Evolutionary conservation across 2,888 invertebrate species (phyloP), one percentile per base, ranked within the genome.

Genomic region (Agrilus cyanescens): DNA sequence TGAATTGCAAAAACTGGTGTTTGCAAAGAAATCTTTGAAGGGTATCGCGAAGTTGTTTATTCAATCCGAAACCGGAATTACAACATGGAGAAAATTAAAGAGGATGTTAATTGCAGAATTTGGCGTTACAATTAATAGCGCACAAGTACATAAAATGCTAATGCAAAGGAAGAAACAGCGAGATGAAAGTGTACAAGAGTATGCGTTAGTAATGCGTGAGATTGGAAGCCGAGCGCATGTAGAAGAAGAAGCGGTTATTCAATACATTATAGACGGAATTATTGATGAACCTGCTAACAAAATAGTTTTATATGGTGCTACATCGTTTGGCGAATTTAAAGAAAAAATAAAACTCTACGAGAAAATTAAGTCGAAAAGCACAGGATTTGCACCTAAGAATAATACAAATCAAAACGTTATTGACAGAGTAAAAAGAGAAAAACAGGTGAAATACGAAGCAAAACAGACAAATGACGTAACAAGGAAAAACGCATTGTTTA

Each of bases 41-140:
- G 50, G 45, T 20, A 8, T 47, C 32, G 49, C 47, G 7, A 46
- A 46, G 32, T 12, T 48, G 13, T 48, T 46, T 15, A 34, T 47
- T 4, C 38, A 50, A 12, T 37, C 41, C 1, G 46, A 49, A 43
- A 35, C 10, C 3, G 44, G 44, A 20, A 46, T 50, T n/a, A 44
- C 30, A 10, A 18, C 43, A 5, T 41, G 44, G 41, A 7, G 12
- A 15, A 15, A 13, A 45, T 35, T 42, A 10, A 49, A 40, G 31
- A 31, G 20, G 12, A 20, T 29, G 12, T 20, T 44, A 34, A 35
- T 38, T 16, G n/a, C 33, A 10, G 37, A 44, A 44, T 44, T 38
- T 38, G 15, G 34, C 12, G 29, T 12, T 15, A 43, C 37, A 34
- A 40, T 40, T 12, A 29, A 15, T n/a, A 40, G 25, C 25, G 14